A percentile compares a stretch with the other conserved stretches of the same genome.
Evolutionary conservation across 2,888 invertebrate species (phyloP).

Genomic region (Gymnocheta viridis): DNA sequence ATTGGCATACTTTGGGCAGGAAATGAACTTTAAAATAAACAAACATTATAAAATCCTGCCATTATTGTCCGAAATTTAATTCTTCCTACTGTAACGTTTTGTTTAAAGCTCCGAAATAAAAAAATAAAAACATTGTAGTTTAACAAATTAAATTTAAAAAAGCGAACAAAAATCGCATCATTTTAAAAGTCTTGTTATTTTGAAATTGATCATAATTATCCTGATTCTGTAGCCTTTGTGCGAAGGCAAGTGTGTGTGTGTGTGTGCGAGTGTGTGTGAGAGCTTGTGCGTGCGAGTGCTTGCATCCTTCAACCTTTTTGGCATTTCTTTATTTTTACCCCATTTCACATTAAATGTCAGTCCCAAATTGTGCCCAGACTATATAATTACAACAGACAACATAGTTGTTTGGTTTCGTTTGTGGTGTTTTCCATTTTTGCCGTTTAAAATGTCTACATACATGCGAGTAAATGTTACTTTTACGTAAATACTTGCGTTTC

Average conservation of each 20-base stretch:
- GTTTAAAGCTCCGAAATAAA: neutral
- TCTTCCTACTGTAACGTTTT: neutral
- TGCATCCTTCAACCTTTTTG: constrained; percentile 50
- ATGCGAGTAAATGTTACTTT: constrained; percentile 24
- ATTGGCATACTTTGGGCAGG: too few relatives aligned
- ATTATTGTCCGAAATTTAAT: neutral
- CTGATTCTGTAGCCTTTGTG: constrained; percentile 24
- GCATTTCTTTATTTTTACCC: constrained; percentile 22
- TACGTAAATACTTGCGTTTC: constrained; percentile 24
- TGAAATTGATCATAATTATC: constrained; percentile 68
- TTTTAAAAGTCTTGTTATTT: constrained; percentile 66
- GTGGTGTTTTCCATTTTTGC: neutral
- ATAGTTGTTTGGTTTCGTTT: neutral
- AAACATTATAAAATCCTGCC: neutral
- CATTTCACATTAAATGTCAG: constrained; percentile 65
- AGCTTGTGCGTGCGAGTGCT: neutral
- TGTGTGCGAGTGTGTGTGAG: neutral
- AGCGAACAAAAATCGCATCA: constrained; percentile 12
- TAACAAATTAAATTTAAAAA: neutral
- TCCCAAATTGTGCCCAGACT: constrained; percentile 59
- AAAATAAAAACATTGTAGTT: neutral
- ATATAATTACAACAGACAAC: constrained; percentile 66
- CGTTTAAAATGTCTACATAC: neutral
- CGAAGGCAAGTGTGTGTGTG: neutral
- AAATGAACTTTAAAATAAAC: too few relatives aligned